Evolutionary conservation across 2,888 invertebrate species (phyloP).

Genomic region (Cancer borealis): DNA sequence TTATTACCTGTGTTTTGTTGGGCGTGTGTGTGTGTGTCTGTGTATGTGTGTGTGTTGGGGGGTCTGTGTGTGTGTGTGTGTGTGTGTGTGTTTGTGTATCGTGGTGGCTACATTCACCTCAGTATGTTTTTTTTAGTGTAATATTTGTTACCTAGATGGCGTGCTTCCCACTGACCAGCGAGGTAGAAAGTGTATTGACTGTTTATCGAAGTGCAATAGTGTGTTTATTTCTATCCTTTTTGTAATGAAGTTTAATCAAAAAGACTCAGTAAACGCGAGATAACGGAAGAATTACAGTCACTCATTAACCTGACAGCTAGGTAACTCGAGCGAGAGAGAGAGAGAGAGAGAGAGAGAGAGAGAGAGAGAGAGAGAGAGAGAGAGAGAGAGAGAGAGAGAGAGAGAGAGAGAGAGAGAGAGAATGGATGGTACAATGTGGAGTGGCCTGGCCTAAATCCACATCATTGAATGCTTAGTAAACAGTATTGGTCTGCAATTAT

Average conservation of each 20-base stretch:
- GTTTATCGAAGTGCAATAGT: background rate
- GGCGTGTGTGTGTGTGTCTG: no score
- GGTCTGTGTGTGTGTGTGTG: no score
- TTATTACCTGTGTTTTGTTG: no score
- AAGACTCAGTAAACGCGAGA: background rate
- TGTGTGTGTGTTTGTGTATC: no score
- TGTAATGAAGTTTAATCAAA: background rate
- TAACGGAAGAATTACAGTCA: no score
- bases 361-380: constrained; percentile 20
- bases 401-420: background rate
- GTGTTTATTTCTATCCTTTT: background rate
- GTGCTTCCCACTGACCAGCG: background rate
- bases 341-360: background rate
- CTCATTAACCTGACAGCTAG: no score
- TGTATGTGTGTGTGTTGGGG: no score
- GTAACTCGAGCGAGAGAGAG: no score
- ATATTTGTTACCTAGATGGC: background rate
- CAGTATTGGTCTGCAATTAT: background rate
- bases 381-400: background rate
- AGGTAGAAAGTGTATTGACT: background rate
- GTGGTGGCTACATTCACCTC: background rate
- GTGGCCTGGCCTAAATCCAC: background rate
- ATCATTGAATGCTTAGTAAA: background rate
- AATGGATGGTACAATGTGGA: background rate
- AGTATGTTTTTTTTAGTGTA: background rate